Conservation (phyloP, 2,113 vertebrate species). For the Himantopus leucocephalus region DNA sequence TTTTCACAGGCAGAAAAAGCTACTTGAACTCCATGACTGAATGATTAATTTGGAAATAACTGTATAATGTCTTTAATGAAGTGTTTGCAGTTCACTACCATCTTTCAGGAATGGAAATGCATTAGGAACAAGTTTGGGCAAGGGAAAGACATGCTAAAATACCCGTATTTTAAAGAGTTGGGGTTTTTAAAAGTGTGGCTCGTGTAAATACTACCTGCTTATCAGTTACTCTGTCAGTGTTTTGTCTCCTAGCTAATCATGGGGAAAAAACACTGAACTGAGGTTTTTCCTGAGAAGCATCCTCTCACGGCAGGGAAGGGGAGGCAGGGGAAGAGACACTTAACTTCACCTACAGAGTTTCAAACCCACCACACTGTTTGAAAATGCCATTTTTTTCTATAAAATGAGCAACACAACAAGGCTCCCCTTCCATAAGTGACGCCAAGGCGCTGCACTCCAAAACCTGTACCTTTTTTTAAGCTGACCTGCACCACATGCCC, state of each 20-base stretch:
- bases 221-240: background rate
- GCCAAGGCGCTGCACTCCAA: accelerated
- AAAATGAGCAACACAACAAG: accelerated
- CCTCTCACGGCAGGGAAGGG: accelerated
- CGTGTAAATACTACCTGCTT: accelerated
- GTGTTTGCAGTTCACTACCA: accelerated
- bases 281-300: background rate
- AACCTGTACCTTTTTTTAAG: background rate
- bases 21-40: background rate
- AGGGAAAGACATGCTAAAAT: background rate
- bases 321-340: no score
- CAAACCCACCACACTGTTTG: accelerated
- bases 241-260: background rate
- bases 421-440: background rate
- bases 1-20: background rate
- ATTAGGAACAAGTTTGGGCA: background rate
- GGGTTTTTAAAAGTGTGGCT: background rate
- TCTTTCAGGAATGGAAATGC: background rate
- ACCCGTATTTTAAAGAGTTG: background rate
- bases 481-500: background rate
- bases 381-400: accelerated
- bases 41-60: background rate
- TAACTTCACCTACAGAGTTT: background rate
- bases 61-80: background rate
- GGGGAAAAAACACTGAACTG: accelerated